phyloP scores from a whole-genome alignment of 2,888 invertebrate species.

The Amphipoea oculea region DNA sequence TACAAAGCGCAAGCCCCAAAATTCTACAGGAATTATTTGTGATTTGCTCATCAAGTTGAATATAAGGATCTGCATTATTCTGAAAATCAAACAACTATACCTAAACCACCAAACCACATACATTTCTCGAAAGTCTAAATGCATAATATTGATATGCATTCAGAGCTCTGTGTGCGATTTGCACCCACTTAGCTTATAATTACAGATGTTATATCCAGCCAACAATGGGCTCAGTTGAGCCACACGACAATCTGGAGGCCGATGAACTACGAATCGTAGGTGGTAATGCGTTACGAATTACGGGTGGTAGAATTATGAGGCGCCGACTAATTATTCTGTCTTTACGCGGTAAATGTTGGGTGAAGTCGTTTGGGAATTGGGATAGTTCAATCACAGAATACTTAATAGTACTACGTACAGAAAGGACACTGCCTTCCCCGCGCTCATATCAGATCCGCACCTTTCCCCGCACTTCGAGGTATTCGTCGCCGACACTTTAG shows the following conservation, averaged over 20 bases:
- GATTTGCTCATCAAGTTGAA: background rate
- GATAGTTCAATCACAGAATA: background rate
- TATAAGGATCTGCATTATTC: background rate
- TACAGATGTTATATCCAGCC: conserved; percentile 54
- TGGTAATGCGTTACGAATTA: conserved; percentile 40
- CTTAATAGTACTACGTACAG: too few species aligned
- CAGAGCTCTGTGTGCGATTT: conserved; percentile 39
- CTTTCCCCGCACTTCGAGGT: too few species aligned
- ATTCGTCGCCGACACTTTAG: too few species aligned
- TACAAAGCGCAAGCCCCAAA: background rate
- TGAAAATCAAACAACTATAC: background rate
- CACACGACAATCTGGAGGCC: conserved; percentile 49
- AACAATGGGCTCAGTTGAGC: conserved; percentile 55
- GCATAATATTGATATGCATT: conserved; percentile 35
- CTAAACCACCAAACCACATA: conserved; percentile 12
- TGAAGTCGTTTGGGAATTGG: background rate
- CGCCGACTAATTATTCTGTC: conserved; percentile 6
- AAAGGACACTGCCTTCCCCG: too few species aligned
- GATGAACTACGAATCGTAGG: conserved; percentile 40
- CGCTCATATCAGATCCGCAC: too few species aligned
- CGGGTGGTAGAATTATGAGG: conserved; percentile 11
- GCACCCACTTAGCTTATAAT: conserved; percentile 60
- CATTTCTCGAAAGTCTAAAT: conserved; percentile 25
- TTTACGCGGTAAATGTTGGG: conserved; percentile 15
- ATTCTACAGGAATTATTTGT: background rate